A percentile compares a stretch with the other conserved stretches of the same genome.
Evolutionary conservation across 2,888 invertebrate species (phyloP).

Genomic region (Nineta flava): DNA sequence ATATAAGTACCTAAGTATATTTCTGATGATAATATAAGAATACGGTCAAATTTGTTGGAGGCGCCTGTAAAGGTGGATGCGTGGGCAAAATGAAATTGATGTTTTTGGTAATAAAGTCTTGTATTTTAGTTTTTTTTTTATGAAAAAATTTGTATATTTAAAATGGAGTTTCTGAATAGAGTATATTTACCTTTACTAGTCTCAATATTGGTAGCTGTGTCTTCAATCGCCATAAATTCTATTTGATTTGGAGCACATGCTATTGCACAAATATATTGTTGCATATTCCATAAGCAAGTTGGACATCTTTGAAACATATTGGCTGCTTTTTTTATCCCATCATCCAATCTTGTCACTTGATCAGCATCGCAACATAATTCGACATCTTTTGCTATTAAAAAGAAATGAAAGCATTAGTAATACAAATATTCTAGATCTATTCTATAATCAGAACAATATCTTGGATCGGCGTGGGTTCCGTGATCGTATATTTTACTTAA

Average conservation of each 20-base stretch:
- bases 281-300: conserved; percentile 62
- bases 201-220: conserved; percentile 11
- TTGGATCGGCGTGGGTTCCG: background rate
- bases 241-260: conserved; percentile 65
- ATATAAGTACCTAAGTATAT: too few relatives aligned
- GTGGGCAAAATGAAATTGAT: too few relatives aligned
- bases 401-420: too few relatives aligned
- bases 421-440: too few relatives aligned
- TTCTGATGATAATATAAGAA: too few relatives aligned
- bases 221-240: conserved; percentile 29
- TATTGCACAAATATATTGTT: conserved; percentile 60
- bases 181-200: conserved; percentile 6
- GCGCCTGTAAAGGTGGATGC: too few relatives aligned
- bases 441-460: too few relatives aligned
- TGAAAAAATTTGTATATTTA: too few relatives aligned
- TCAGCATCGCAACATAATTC: conserved; percentile 41
- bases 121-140: too few relatives aligned
- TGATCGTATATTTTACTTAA: background rate
- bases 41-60: too few relatives aligned
- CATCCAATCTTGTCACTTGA: conserved; percentile 36
- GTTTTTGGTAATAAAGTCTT: too few relatives aligned
- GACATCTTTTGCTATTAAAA: conserved; percentile 23
- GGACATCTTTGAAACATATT: conserved; percentile 65
- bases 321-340: conserved; percentile 42
- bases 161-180: too few relatives aligned